A percentile compares a stretch with the other conserved stretches of the same genome.
Evolutionary conservation across 2,113 vertebrate species (phyloP).

Genomic region (Myocastor coypus): DNA sequence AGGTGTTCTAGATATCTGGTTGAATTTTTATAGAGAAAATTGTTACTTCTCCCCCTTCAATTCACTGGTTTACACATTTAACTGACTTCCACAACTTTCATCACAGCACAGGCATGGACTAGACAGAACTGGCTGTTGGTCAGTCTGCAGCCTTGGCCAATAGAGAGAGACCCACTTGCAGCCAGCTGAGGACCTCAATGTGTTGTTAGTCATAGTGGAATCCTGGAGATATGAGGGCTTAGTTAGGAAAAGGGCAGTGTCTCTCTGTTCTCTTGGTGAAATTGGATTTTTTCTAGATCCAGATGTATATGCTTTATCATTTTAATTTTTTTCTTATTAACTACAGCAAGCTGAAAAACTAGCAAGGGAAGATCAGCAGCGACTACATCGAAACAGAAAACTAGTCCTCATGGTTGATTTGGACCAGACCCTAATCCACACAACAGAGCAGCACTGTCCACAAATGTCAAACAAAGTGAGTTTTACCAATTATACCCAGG

Average conservation of each 20-base stretch:
- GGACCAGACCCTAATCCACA: constrained; percentile 99
- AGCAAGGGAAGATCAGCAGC: constrained; percentile 95
- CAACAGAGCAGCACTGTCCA: constrained; percentile 96
- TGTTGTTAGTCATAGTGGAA: not conserved
- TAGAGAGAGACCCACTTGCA: accelerated
- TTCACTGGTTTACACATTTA: not conserved
- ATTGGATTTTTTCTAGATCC: not conserved
- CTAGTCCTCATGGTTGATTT: constrained; percentile 99
- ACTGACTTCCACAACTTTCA: accelerated
- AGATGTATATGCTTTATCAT: accelerated
- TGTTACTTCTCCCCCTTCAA: accelerated
- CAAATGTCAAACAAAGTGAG: constrained; percentile 96
- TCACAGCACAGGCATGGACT: no score
- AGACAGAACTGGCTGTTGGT: accelerated
- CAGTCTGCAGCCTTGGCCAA: no score
- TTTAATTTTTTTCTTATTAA: not conserved
- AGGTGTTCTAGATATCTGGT: not conserved
- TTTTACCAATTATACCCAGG: accelerated
- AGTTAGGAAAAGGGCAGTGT: not conserved
- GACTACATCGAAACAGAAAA: constrained; percentile 95
- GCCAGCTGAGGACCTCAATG: not conserved
- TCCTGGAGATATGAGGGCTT: not conserved
- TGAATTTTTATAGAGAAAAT: not conserved
- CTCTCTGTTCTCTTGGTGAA: not conserved
- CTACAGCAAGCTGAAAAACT: constrained; percentile 95